A percentile compares a stretch with the other conserved stretches of the same genome.
Conservation (phyloP, 2,888 invertebrate genomes). For the Tinea trinotella region DNA sequence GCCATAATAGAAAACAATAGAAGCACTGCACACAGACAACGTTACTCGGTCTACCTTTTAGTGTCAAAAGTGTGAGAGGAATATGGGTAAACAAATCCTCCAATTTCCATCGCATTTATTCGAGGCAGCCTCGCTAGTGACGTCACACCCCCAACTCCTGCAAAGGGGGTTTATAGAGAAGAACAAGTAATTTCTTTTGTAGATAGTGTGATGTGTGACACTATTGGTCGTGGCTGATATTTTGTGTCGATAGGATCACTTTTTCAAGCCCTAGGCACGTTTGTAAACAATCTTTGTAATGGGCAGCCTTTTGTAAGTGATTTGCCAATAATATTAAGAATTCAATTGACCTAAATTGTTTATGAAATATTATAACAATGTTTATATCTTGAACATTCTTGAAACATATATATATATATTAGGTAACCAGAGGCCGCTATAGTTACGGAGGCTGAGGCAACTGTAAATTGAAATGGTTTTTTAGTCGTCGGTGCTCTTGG, state of each 20-base stretch:
- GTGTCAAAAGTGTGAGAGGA: conserved; percentile 70
- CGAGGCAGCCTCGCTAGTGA: conserved; percentile 48
- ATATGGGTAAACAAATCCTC: conserved; percentile 74
- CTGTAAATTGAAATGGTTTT: too few species aligned
- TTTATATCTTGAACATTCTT: too few species aligned
- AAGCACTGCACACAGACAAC: conserved; percentile 24
- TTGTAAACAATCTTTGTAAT: conserved; percentile 16
- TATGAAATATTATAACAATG: too few species aligned
- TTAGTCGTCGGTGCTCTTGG: too few species aligned
- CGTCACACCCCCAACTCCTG: conserved; percentile 32
- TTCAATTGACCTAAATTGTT: not conserved
- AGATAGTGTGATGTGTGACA: conserved; percentile 60
- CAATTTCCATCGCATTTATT: conserved; percentile 74
- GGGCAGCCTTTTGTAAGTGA: conserved; percentile 1
- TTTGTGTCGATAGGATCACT: conserved; percentile 39
- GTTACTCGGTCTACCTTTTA: conserved; percentile 59
- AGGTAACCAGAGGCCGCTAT: too few species aligned
- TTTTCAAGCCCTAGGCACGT: conserved; percentile 32
- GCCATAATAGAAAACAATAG: conserved; percentile 19
- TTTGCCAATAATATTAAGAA: not conserved
- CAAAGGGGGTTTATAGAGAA: conserved; percentile 34
- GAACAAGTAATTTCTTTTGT: conserved; percentile 65
- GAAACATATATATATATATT: too few species aligned
- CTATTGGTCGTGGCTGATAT: conserved; percentile 34
- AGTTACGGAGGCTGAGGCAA: too few species aligned